Conservation (phyloP, 2,888 invertebrate species). For the Nezara viridula region DNA sequence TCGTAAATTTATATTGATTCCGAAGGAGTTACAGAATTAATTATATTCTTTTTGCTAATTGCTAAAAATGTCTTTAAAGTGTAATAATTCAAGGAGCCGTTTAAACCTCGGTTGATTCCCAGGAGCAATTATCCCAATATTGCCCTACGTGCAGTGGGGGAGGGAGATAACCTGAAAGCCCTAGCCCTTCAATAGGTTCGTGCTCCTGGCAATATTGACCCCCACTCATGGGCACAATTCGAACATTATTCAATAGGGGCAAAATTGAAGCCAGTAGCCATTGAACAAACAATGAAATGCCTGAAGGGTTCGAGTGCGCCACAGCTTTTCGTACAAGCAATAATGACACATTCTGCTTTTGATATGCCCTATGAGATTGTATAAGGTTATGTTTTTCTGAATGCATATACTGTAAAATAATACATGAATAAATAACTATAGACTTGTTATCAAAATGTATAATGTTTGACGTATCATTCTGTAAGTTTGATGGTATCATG, state of each 20-base stretch:
- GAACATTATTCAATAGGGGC: background rate
- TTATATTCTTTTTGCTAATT: no score
- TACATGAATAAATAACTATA: no score
- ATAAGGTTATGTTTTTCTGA: background rate
- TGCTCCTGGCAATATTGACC: background rate
- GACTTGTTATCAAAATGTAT: no score
- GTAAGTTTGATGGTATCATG: no score
- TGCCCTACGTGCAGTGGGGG: background rate
- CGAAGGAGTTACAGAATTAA: no score
- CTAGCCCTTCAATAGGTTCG: background rate
- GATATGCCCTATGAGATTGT: background rate
- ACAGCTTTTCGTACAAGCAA: background rate
- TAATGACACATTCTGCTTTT: background rate
- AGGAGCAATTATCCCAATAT: conserved; percentile 6
- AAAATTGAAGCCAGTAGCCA: background rate
- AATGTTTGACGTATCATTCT: no score
- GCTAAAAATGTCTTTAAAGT: background rate
- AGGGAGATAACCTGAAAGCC: background rate
- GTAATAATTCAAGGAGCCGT: background rate
- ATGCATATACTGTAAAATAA: no score
- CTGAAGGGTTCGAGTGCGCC: background rate
- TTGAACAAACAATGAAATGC: background rate
- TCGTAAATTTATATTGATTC: no score
- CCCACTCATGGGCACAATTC: background rate
- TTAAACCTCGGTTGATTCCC: background rate